Evolutionary conservation across 1,140 invertebrate genomes (phyloP), one percentile per base, ranked within the genome.

Genomic region (Drosophila sulfurigaster): DNA sequence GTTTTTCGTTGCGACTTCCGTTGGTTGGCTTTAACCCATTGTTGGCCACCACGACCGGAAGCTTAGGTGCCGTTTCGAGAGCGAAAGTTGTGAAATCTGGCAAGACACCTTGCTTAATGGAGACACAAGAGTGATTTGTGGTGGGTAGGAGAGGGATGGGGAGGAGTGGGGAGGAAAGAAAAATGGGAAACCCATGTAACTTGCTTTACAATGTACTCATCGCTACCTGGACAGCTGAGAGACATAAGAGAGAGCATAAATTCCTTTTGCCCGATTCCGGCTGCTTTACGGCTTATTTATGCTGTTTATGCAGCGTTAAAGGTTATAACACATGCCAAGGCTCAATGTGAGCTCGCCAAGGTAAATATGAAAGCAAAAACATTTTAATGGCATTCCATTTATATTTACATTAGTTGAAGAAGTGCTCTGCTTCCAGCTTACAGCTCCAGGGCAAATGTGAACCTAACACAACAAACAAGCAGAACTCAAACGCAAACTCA

Each of bases 301-400:
- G 83, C 83, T 79, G 83, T 88, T 88, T 88, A 87, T 88, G 82
- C 81, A 65, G 82, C 83, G 83, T 88, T 82, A 87, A 86, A 86
- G 86, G 82, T 87, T 87, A 77, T 38, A 63, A 75, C 58, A 75
- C 73, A 75, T 60, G 59, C 60, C 67, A 71, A 69, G 52, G 76
- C 49, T 52, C 43, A 73, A 38, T 52, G 32, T 38, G 52, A 62
- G 30, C 41, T 43, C 25, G 76, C 66, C 77, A 88, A 88, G 85
- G 85, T 83, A 78, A 89, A 88, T 89, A 82, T 87, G 83, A 80
- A 64, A 89, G 81, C 85, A 88, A 88, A 88, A 68, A 88, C 74
- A 88, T 89, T 89, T 88, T 88, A 88, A 88, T 83, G 85, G 78
- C 81, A 89, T 88, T 88, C 82, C 82, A 79, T 78, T 77, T 85